These are phyloP conservation scores for Thera britannica DNA, from an alignment of 2,888 invertebrate species.

Conservation along the genomic window DNA sequence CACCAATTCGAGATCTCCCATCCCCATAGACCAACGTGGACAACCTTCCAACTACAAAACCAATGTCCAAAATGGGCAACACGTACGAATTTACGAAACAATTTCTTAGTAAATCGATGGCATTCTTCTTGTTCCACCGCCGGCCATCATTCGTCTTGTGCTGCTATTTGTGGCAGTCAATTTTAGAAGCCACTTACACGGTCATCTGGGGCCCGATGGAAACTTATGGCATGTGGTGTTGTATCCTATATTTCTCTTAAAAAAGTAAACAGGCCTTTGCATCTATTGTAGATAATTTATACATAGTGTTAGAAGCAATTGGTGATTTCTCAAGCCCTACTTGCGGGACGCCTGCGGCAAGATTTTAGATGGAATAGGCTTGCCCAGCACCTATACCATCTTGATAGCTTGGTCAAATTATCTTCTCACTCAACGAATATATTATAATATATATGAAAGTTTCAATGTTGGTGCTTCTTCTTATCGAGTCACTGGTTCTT, in stretches of 20 bases:
- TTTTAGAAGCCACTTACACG: constrained; percentile 29
- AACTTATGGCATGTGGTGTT: neutral
- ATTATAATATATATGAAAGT: no score
- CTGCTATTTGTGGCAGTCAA: constrained; percentile 26
- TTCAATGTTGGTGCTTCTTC: no score
- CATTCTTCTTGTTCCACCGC: constrained; percentile 31
- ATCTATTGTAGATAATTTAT: no score
- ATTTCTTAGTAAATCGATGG: constrained; percentile 38
- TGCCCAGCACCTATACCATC: no score
- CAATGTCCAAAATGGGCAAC: constrained; percentile 12
- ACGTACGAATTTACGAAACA: constrained; percentile 30
- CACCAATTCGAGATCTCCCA: neutral
- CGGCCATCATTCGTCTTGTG: constrained; percentile 29
- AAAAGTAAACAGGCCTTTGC: neutral
- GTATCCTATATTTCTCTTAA: neutral
- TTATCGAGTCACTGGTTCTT: no score
- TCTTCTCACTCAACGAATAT: no score
- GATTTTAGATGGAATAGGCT: no score
- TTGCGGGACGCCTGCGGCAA: no score
- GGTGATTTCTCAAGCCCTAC: no score
- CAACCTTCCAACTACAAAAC: neutral
- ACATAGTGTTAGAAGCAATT: no score
- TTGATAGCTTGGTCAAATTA: no score
- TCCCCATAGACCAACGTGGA: constrained; percentile 4
- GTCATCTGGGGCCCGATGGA: constrained; percentile 24